Conservation (phyloP, 2,113 vertebrate genomes). For the rabbit (Oryctolagus cuniculus) region mOryCun1.1 NC_091432.1:174286001-174286500, state of each 20-base stretch:
- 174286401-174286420: not conserved
- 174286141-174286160: slow-evolving; percentile 65
- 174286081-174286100: slow-evolving; percentile 75
- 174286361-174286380: not conserved
- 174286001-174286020: slow-evolving; percentile 51
- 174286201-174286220: slow-evolving; percentile 76
- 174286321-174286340: slow-evolving; percentile 59
- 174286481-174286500: not conserved
- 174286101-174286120: slow-evolving; percentile 68
- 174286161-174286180: slow-evolving; percentile 43
- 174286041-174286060: slow-evolving; percentile 67
- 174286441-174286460: not conserved
- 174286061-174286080: slow-evolving; percentile 76
- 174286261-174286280: slow-evolving; percentile 49
- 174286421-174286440: not conserved
- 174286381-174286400: not conserved
- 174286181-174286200: slow-evolving; percentile 49
- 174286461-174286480: not conserved
- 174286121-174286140: slow-evolving; percentile 70
- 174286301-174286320: slow-evolving; percentile 66
- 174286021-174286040: slow-evolving; percentile 64
- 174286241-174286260: slow-evolving; percentile 66
- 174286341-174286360: not conserved
- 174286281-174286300: slow-evolving; percentile 66
- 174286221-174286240: slow-evolving; percentile 65